Evolutionary conservation across 2,888 invertebrate genomes (phyloP).

Genomic region (Disparrhopalites patrizii): DNA sequence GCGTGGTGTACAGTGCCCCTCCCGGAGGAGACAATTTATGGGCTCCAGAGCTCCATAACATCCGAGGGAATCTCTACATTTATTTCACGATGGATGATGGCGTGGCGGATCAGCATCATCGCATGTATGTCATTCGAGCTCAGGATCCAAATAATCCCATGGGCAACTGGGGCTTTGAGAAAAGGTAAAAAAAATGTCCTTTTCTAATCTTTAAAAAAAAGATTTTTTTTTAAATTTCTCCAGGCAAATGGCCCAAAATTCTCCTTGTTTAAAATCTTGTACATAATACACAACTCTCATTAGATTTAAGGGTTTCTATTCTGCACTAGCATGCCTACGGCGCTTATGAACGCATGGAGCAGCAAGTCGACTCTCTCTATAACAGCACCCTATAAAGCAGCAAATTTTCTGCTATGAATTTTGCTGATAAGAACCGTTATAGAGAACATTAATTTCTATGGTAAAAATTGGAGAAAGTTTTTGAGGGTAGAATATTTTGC

Average conservation of each 20-base stretch:
- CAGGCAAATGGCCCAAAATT: neutral
- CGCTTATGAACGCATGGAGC: too few relatives aligned
- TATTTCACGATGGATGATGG: constrained; percentile 46
- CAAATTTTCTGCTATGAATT: too few relatives aligned
- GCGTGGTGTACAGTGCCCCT: constrained; percentile 32
- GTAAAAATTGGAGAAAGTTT: too few relatives aligned
- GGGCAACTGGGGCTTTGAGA: constrained; percentile 35
- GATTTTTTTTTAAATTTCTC: neutral
- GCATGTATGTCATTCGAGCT: constrained; percentile 45
- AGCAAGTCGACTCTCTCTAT: too few relatives aligned
- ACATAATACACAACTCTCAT: too few relatives aligned
- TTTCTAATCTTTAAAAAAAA: neutral
- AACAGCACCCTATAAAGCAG: too few relatives aligned
- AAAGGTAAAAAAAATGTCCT: constrained; percentile 26
- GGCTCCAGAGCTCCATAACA: constrained; percentile 42
- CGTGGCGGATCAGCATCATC: constrained; percentile 37
- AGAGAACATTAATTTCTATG: too few relatives aligned
- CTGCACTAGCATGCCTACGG: too few relatives aligned
- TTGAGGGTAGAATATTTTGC: too few relatives aligned
- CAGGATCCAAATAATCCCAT: constrained; percentile 36
- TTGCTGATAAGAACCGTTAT: too few relatives aligned
- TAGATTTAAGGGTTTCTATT: too few relatives aligned
- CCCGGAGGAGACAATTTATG: constrained; percentile 37
- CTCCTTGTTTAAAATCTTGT: too few relatives aligned
- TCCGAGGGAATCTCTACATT: constrained; percentile 41